Evolutionary conservation across 1,140 invertebrate species (phyloP), one percentile per base, ranked within the genome.

Genomic region (Ceratina australensis): DNA sequence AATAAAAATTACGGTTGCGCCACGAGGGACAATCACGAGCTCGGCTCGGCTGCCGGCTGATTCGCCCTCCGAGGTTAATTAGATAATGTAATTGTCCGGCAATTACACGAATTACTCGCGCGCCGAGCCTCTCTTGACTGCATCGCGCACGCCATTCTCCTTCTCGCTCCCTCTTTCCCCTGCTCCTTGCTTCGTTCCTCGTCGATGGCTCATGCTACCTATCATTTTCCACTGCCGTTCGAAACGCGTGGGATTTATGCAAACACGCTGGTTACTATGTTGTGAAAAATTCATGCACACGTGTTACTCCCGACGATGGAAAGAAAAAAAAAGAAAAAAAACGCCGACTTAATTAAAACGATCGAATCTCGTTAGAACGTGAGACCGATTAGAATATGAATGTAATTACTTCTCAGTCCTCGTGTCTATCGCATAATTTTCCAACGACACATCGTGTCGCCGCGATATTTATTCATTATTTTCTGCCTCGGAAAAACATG

Each of bases 81-180:
- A 90, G 90, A 90, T 91, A 90, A 91, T 90, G 89, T 89, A 91
- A 91, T 91, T 90, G 89, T 90, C 82, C 74, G 80, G 80, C 87
- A 91, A 90, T 90, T 91, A 90, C 87, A 80, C 82, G 84, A 88
- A 88, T 90, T 89, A 87, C 83, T 82, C 86, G 87, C 85, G 87
- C 83, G 87, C 86, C 86, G 85, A 83, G 79, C 86, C 84, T 86
- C 80, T 78, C 76, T 60, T 64, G 80, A 80, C 88, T 78, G 56
- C 78, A 66, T 71, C 77, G 71, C 72, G 18, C 64, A 64, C 49
- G 49, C 42, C 68, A 72, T 18, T 63, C 26, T 42, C 60, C 33
- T 18, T 7, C 12, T 63, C 28, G 18, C 24, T 66, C n/a, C 18
- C 13, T 66, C 22, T 50, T 16, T 66, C 22, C 13, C 52, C 78